Evolutionary conservation across 2,797 vertebrate genomes (phyloP), one percentile per base, ranked within the genome.

Genomic region (Pogoniulus pusillus): DNA sequence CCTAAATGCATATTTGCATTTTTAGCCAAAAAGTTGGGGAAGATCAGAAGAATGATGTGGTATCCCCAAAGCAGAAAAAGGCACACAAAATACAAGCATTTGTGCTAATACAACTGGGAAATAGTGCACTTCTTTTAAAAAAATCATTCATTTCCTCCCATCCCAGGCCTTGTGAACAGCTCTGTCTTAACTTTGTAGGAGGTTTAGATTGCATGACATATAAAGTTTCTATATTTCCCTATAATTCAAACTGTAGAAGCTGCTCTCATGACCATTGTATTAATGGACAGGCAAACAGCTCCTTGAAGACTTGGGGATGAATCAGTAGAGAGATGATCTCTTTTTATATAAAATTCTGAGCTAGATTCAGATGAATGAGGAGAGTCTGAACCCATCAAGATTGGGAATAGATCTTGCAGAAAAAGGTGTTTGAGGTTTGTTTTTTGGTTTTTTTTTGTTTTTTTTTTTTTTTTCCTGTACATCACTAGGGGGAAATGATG

Each of bases 401-500:
- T 14, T 49, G 55, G 32, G 37, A 81, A 53, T 6, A 58, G 43
- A n/a, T 57, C 29, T 59, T 55, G 30, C 6, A 62, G 32, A 45
- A 63, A 65, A 72, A 2, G 5, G 2, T 37, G 4, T 24, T 53
- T 53, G 4, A 15, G 26, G 26, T 53, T 53, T 51, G n/a, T n/a
- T n/a, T n/a, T n/a, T n/a, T n/a, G n/a, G n/a, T n/a, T n/a, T n/a
- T n/a, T n/a, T n/a, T n/a, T n/a, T n/a, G n/a, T n/a, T n/a, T n/a
- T n/a, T n/a, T n/a, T n/a, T 24, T 15, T 1, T 15, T 16, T 16
- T 10, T 13, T 14, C 18, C 32, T 39, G 2, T 29, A 14, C 2
- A 39, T 2, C 7, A 6, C 24, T 17, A 10, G 39, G 7, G 17
- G 7, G 23, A 43, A 82, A 51, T 30, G 2, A 16, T 30, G 12